Base-by-base conservation (phyloP, 1,140 invertebrate genomes). In the Diuraphis noxia region DNA sequence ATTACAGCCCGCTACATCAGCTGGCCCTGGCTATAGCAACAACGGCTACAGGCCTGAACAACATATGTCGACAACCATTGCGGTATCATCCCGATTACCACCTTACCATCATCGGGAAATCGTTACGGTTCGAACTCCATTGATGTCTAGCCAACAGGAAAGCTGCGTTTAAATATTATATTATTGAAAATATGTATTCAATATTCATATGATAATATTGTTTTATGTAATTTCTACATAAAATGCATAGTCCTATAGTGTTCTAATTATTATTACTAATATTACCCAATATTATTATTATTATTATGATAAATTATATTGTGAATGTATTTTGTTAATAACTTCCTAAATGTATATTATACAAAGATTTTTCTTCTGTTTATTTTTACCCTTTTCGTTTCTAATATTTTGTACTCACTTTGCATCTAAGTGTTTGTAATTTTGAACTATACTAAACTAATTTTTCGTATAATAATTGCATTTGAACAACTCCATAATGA, bases 61-160 rank as follows among this genome's bases (percentile, higher is more conserved):
- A 34, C 49, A 85, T 40, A 84, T 56, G 5, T 41, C 81, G 30
- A 56, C 82, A 21, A 86, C 91, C 25, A 40, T 84, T 7, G 36
- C 91, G 49, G 34, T 92, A 72, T n/a, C 52, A 4, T 85, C 91
- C 7, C 41, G 77, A 36, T 38, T 91, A 82, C 89, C 89, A 25
- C 72, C 72, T 23, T 91, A 91, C 36, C 92, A 93, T 6, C 92
- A 93, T 8, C 94, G 96, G 92, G 97, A 97, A 94, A 96, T 97
- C 21, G 97, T 97, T 30, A 97, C 97, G 8, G 97, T 97, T 34
- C 95, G 97, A 93, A 97, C 97, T 46, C 97, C 97, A 2, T 94
- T 97, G 5, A 96, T 97, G 94, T 96, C 95, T 91, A 97, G 96
- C 85, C 96, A 97, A 93, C 97, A 97, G 93, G 97, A 97, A 93